Evolutionary conservation across 2,888 invertebrate genomes (phyloP).

Genomic region (Pachymerium ferrugineum): DNA sequence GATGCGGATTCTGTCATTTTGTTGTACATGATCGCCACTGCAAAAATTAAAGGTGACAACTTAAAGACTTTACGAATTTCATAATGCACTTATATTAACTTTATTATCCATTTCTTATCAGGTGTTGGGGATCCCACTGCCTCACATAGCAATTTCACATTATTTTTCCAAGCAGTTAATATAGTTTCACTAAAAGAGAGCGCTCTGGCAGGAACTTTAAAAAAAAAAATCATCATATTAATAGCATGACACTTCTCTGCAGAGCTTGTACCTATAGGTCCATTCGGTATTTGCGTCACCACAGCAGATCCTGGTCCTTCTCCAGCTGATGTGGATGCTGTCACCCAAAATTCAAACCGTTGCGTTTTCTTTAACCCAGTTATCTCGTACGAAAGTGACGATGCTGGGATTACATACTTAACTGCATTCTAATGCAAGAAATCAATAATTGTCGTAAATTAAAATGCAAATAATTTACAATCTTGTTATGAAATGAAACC

Average conservation of each 20-base stretch:
- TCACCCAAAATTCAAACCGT: constrained; percentile 46
- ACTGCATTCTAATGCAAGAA: constrained; percentile 31
- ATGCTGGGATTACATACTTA: constrained; percentile 29
- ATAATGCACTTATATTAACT: neutral
- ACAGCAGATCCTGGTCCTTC: constrained; percentile 45
- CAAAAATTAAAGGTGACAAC: neutral
- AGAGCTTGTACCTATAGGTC: constrained; percentile 39
- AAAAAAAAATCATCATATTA: constrained; percentile 33
- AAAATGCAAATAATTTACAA: neutral
- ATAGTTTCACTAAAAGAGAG: constrained; percentile 83
- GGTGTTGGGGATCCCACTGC: constrained; percentile 91
- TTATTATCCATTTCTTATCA: constrained; percentile 66
- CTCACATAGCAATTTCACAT: constrained; percentile 81
- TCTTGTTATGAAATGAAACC: neutral
- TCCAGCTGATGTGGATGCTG: constrained; percentile 47
- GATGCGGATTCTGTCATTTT: constrained; percentile 28
- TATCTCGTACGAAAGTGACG: constrained; percentile 39
- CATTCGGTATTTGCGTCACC: constrained; percentile 43
- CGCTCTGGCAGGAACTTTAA: constrained; percentile 82
- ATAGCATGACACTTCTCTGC: neutral
- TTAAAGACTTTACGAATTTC: neutral
- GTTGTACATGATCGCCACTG: constrained; percentile 30
- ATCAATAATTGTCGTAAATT: neutral
- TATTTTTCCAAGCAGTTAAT: constrained; percentile 62
- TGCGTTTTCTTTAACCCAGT: constrained; percentile 41